These are phyloP conservation scores for Anoplolepis gracilipes DNA, from an alignment of 1,140 invertebrate species.

Conservation along the genomic window DNA sequence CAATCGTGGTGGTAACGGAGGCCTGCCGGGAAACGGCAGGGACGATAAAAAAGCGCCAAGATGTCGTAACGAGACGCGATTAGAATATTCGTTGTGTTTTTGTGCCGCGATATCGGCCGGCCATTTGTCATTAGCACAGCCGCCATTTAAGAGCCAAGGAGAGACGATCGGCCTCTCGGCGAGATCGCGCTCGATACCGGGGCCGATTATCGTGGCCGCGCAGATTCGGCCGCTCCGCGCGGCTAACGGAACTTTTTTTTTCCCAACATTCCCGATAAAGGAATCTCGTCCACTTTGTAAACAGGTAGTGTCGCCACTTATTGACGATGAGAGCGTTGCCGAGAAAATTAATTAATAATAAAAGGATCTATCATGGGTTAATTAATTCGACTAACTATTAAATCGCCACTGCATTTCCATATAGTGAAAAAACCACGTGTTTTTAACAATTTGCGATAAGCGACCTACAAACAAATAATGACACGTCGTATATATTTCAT, in stretches of 20 bases:
- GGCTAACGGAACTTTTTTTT: constrained; percentile 51
- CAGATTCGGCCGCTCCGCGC: too few species aligned
- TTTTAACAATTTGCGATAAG: not conserved
- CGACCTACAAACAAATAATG: not conserved
- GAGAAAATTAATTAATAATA: constrained; percentile 25
- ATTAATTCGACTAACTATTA: constrained; percentile 27
- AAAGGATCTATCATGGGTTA: not conserved
- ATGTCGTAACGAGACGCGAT: constrained; percentile 44
- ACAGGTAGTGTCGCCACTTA: constrained; percentile 11
- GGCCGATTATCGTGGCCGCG: not conserved
- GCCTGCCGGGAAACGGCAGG: not conserved
- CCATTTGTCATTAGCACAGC: constrained; percentile 60
- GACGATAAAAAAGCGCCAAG: constrained; percentile 19
- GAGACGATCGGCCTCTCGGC: constrained; percentile 60
- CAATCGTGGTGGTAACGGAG: constrained; percentile 12
- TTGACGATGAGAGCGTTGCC: constrained; percentile 8
- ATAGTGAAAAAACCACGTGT: not conserved
- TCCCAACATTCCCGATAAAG: constrained; percentile 18
- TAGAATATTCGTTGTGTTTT: constrained; percentile 55
- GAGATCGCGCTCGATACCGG: constrained; percentile 44
- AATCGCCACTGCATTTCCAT: not conserved
- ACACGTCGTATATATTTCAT: not conserved
- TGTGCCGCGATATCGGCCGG: constrained; percentile 53
- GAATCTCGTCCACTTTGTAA: constrained; percentile 17
- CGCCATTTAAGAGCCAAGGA: constrained; percentile 62